Evolutionary conservation across 2,888 invertebrate genomes (phyloP).

Genomic region (Conops quadrifasciatus): DNA sequence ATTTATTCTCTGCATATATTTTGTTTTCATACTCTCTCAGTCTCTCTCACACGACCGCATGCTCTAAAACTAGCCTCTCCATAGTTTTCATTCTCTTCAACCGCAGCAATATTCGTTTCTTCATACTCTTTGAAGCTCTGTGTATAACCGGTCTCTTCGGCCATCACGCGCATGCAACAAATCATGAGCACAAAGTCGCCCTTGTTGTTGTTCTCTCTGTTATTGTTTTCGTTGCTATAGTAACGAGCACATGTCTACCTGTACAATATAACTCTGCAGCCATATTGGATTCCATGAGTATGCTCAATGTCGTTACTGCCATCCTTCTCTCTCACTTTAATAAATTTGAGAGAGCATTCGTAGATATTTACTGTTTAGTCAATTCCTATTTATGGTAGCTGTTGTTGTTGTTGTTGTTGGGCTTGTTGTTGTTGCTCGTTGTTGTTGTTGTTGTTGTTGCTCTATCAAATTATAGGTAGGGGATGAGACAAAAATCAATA

Average conservation of each 20-base stretch:
- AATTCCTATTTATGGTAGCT: too few species aligned
- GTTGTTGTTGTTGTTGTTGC: neutral
- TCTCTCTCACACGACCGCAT: too few species aligned
- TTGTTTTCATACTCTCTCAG: too few species aligned
- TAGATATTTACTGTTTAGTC: neutral
- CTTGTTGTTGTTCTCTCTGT: neutral
- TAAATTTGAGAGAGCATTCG: conserved; percentile 35
- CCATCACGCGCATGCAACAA: neutral
- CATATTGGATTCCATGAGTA: conserved; percentile 62
- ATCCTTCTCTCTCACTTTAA: conserved; percentile 48
- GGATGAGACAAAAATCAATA: neutral
- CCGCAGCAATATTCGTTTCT: too few species aligned
- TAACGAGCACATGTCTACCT: conserved; percentile 50
- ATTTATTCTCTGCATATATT: too few species aligned
- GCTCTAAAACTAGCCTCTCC: too few species aligned
- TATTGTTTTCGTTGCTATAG: conserved; percentile 36
- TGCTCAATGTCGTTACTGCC: conserved; percentile 35
- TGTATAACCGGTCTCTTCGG: too few species aligned
- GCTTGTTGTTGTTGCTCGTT: conserved; percentile 27
- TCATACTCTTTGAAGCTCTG: too few species aligned
- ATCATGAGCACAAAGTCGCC: neutral
- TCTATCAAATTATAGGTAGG: neutral
- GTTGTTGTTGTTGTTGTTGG: conserved; percentile 38
- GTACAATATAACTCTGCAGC: conserved; percentile 49
- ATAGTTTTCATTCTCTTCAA: too few species aligned